Evolutionary conservation across 2,113 vertebrate genomes (phyloP).

Genomic region (Neomonachus schauinslandi): DNA sequence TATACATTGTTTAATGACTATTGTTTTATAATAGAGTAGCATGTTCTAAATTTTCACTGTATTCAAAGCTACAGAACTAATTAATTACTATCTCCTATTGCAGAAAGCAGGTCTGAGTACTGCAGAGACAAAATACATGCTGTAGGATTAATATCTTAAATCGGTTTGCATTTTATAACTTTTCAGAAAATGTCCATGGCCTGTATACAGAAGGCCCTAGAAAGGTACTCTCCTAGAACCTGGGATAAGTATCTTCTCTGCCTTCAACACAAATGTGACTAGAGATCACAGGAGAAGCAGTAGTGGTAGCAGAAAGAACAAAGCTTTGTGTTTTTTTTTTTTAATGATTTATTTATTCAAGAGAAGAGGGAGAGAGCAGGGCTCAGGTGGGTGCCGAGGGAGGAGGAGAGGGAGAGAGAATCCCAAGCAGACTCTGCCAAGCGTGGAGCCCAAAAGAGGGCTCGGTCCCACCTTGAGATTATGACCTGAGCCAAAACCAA

Average conservation of each 20-base stretch:
- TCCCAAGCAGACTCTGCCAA: not conserved
- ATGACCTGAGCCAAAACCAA: not conserved
- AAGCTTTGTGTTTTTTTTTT: too few relatives aligned
- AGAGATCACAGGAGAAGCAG: not conserved
- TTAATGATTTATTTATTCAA: not conserved
- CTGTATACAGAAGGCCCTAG: not conserved
- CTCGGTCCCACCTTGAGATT: not conserved
- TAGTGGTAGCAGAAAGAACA: not conserved
- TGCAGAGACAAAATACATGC: conserved; percentile 8
- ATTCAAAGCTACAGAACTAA: not conserved
- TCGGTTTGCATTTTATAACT: conserved; percentile 3
- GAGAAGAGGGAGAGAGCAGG: not conserved
- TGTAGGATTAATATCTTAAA: not conserved
- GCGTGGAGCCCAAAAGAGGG: not conserved
- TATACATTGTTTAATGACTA: not conserved
- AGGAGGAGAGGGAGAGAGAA: not conserved
- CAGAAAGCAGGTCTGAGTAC: not conserved
- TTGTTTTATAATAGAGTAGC: not conserved
- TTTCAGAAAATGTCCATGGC: conserved; percentile 19
- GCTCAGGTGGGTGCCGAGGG: not conserved
- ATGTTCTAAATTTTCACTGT: conserved; percentile 1
- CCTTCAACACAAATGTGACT: not conserved
- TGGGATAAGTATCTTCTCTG: not conserved
- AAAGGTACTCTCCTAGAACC: not conserved
- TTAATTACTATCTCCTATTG: not conserved